Conservation (phyloP, 2,797 vertebrate species). For the Chloroceryle amazona region DNA sequence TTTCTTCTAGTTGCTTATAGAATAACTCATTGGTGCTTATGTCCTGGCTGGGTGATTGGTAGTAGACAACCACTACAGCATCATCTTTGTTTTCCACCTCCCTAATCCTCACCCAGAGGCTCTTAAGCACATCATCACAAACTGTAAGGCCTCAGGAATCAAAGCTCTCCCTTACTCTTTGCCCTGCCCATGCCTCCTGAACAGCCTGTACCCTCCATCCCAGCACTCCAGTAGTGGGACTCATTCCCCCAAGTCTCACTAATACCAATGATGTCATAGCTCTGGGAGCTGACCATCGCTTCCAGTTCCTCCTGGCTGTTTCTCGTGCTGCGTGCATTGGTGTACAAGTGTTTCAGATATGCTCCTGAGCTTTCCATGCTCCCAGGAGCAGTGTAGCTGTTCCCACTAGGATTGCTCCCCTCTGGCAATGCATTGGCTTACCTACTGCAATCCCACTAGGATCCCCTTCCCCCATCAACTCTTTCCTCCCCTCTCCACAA, state of each 20-base stretch:
- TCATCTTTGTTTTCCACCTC: background rate
- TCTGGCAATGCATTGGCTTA: background rate
- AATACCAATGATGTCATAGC: too few relatives aligned
- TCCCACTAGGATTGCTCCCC: background rate
- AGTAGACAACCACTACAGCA: background rate
- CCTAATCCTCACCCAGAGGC: background rate
- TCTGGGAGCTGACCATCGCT: background rate
- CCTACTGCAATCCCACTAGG: background rate
- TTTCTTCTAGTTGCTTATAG: background rate
- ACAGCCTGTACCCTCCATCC: background rate
- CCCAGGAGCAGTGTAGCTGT: background rate
- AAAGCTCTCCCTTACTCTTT: background rate
- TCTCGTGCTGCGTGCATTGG: background rate
- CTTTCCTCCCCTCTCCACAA: background rate
- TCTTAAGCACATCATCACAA: background rate
- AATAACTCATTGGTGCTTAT: background rate
- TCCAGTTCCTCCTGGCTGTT: background rate
- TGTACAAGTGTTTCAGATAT: background rate
- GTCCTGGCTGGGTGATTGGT: background rate
- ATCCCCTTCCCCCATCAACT: background rate
- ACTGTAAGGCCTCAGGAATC: background rate
- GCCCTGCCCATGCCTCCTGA: background rate
- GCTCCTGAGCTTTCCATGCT: background rate
- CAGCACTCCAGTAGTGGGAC: too few relatives aligned
- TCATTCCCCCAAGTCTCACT: background rate